These are phyloP conservation scores for Mythimna lalbum DNA, from an alignment of 2,888 invertebrate genomes.

Conservation along the genomic window DNA sequence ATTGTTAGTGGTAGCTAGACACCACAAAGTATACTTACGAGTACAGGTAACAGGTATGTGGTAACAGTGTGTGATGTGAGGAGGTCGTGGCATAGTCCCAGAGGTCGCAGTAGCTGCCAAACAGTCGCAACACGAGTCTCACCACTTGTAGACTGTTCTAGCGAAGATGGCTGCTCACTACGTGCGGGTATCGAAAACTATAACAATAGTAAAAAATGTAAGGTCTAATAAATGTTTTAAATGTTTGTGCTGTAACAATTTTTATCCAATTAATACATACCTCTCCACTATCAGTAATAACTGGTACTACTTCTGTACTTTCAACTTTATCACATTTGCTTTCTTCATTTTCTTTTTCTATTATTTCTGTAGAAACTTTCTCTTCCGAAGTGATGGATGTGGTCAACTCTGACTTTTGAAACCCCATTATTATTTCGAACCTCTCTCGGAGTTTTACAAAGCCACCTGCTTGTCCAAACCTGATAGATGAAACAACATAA, in stretches of 20 bases:
- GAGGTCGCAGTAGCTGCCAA: constrained; percentile 95
- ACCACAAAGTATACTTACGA: constrained; percentile 90
- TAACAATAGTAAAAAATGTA: constrained; percentile 12
- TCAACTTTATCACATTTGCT: constrained; percentile 74
- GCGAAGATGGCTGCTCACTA: constrained; percentile 83
- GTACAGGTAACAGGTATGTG: constrained; percentile 97
- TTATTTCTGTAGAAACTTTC: constrained; percentile 82
- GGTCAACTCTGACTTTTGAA: constrained; percentile 88
- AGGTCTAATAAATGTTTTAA: not conserved
- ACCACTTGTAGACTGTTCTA: constrained; percentile 82
- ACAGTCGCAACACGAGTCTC: constrained; percentile 86
- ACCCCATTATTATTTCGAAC: constrained; percentile 94
- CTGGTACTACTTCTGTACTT: constrained; percentile 70
- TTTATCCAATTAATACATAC: constrained; percentile 67
- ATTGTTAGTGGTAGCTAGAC: not conserved
- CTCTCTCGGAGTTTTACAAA: constrained; percentile 96
- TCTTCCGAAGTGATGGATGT: constrained; percentile 83
- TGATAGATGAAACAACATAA: constrained; percentile 63
- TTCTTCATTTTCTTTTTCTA: constrained; percentile 83
- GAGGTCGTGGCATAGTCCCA: constrained; percentile 97
- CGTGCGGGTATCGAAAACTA: constrained; percentile 74
- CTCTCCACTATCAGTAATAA: constrained; percentile 79
- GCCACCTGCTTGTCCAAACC: constrained; percentile 97
- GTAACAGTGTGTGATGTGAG: constrained; percentile 97
- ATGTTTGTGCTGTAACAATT: not conserved